Evolutionary conservation across 2,113 vertebrate genomes (phyloP), one percentile per base, ranked within the genome.

Genomic region (Uria aalge): DNA sequence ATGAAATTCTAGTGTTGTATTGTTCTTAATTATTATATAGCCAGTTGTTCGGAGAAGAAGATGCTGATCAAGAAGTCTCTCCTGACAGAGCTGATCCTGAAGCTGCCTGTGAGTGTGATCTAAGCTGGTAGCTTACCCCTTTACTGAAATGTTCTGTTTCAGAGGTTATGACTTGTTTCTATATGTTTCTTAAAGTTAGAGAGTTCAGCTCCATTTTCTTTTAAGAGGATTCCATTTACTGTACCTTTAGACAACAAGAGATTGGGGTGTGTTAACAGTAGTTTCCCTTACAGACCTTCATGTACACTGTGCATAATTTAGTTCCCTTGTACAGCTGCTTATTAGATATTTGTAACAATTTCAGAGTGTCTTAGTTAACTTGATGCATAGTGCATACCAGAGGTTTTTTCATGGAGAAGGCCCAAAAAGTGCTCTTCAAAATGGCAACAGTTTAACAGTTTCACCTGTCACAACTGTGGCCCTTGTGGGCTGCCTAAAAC

Each of bases 1-100:
- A 57, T 91, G 41, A 79, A 59, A 71, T 74, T 83, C 29, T 57
- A 69, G 36, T 85, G 27, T 43, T 95, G 23, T 84, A 78, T 75
- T 22, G n/a, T 98, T 96, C 72, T 95, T 92, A 38, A 95, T 96
- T 96, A 41, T 91, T 96, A 12, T 40, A 18, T 43, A 99, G 99
- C 97, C 99, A 99, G 95, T 97, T 99, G 53, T 99, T 99, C 97
- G 99, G 99, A 92, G 99, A 99, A 96, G 99, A 99, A 95, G 99
- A 99, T 91, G 99, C 99, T 7, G 99, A 99, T 98, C 99, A 99
- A 96, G 99, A 99, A 95, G 99, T 99, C 9, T 99, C 99, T 3
- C 99, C 99, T 9, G 99, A 99, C 98, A 99, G 99, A 24, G 99
- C 99, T 21, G 99, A 99, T 94, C 99, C 99, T 36, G 99, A 99